Evolutionary conservation across 2,113 vertebrate genomes (phyloP).

Genomic region (Eublepharis macularius): DNA sequence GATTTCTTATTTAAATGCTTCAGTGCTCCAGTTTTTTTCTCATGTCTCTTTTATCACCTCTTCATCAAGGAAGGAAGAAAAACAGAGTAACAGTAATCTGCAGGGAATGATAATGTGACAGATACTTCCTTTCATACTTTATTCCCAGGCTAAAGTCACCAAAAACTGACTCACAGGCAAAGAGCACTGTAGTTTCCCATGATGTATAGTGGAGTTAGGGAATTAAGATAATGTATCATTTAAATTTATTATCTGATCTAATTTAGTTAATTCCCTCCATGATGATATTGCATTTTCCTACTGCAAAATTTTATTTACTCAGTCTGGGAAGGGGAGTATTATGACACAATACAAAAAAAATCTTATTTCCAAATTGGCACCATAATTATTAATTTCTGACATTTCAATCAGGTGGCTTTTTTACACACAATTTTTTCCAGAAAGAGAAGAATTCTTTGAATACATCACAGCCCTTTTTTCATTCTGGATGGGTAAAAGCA

Average conservation of each 20-base stretch:
- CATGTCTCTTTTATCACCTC: background rate
- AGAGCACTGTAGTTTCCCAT: background rate
- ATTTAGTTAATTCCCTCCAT: constrained; percentile 2
- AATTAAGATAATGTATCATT: background rate
- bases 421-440: background rate
- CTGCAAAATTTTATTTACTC: background rate
- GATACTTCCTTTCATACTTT: background rate
- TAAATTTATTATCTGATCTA: background rate
- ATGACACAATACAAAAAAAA: background rate
- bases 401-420: background rate
- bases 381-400: background rate
- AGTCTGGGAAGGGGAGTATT: background rate
- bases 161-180: background rate
- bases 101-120: background rate
- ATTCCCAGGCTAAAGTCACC: background rate
- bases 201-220: accelerated
- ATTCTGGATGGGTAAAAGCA: no score
- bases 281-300: background rate
- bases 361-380: constrained; percentile 4
- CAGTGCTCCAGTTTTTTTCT: background rate
- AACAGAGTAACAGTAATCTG: background rate
- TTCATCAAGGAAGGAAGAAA: background rate
- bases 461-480: background rate
- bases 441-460: background rate
- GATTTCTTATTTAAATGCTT: background rate